phyloP scores from a whole-genome alignment of 1,140 invertebrate species.

The Ips nitidus region DNA sequence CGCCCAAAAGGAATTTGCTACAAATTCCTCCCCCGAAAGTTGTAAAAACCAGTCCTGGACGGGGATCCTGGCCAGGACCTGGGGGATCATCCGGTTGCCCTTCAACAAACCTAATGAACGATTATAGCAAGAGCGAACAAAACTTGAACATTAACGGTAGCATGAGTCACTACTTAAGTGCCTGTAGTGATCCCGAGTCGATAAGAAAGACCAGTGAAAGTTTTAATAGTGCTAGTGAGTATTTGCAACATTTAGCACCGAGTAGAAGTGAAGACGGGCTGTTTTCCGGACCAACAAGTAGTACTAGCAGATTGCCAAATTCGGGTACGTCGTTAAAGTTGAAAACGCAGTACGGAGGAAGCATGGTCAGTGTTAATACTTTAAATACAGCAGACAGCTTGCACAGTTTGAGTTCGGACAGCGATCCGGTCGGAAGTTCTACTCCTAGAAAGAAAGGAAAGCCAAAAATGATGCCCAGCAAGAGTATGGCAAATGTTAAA shows the following conservation, averaged over 20 bases:
- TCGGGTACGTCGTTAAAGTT: slow-evolving; percentile 65
- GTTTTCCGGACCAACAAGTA: slow-evolving; percentile 56
- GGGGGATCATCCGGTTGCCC: slow-evolving; percentile 60
- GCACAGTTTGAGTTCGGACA: slow-evolving; percentile 63
- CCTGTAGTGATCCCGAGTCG: slow-evolving; percentile 57
- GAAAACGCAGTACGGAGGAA: slow-evolving; percentile 63
- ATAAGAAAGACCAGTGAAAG: slow-evolving; percentile 64
- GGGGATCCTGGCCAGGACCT: slow-evolving; percentile 81
- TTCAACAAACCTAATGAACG: slow-evolving; percentile 58
- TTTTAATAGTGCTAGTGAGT: slow-evolving; percentile 58
- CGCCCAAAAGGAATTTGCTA: slow-evolving; percentile 56
- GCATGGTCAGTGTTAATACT: slow-evolving; percentile 58
- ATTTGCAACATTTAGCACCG: slow-evolving; percentile 55
- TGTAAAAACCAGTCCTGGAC: slow-evolving; percentile 71
- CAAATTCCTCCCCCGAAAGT: slow-evolving; percentile 73
- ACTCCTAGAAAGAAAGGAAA: slow-evolving; percentile 44
- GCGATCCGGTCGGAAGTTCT: slow-evolving; percentile 49
- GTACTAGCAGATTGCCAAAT: slow-evolving; percentile 50
- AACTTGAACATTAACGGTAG: slow-evolving; percentile 63
- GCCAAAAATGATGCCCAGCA: slow-evolving; percentile 46
- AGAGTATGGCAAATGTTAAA: slow-evolving; percentile 51
- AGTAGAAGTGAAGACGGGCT: slow-evolving; percentile 77
- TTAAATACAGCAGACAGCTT: slow-evolving; percentile 59
- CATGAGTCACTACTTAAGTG: slow-evolving; percentile 57
- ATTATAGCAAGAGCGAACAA: slow-evolving; percentile 83